A percentile compares a stretch with the other conserved stretches of the same genome.
These are phyloP conservation scores for Ischnura elegans DNA, from an alignment of 2,888 invertebrate species.

Conservation along the genomic window DNA sequence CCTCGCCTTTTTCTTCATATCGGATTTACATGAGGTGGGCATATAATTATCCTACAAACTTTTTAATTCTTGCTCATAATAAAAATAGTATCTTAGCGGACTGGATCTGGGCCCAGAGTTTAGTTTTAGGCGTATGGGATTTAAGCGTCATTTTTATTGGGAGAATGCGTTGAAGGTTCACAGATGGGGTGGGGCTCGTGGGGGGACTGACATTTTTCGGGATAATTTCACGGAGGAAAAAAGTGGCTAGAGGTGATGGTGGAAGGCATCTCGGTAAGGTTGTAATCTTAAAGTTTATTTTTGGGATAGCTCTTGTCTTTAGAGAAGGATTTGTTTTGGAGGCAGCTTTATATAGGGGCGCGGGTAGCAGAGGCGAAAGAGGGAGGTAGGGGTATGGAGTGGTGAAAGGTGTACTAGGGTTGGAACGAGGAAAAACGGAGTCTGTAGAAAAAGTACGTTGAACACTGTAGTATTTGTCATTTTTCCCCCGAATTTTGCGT, in stretches of 20 bases:
- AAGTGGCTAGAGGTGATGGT: not conserved
- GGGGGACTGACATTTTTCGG: not conserved
- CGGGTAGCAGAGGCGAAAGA: not conserved
- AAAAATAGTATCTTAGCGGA: too few relatives aligned
- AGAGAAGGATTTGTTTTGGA: not conserved
- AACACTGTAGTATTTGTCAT: not conserved
- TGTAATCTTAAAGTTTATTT: not conserved
- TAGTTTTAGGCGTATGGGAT: too few relatives aligned
- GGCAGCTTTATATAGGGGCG: not conserved
- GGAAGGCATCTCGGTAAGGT: too few relatives aligned
- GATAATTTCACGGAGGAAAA: not conserved
- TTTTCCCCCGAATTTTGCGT: not conserved
- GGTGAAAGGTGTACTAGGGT: not conserved
- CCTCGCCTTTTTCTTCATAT: too few relatives aligned
- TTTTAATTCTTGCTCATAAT: too few relatives aligned
- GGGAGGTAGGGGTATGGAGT: not conserved
- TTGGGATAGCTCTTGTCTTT: not conserved
- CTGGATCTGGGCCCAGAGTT: too few relatives aligned
- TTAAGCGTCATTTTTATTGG: not conserved
- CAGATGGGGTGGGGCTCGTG: not conserved
- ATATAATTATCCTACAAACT: too few relatives aligned
- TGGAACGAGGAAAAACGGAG: not conserved
- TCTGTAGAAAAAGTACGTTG: constrained; percentile 9
- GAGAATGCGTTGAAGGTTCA: not conserved
- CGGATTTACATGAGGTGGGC: too few relatives aligned